Percentiles rank a stretch among this genome's conserved stretches.
Conservation (phyloP, 1,140 invertebrate genomes). For the Aethina tumida region DNA sequence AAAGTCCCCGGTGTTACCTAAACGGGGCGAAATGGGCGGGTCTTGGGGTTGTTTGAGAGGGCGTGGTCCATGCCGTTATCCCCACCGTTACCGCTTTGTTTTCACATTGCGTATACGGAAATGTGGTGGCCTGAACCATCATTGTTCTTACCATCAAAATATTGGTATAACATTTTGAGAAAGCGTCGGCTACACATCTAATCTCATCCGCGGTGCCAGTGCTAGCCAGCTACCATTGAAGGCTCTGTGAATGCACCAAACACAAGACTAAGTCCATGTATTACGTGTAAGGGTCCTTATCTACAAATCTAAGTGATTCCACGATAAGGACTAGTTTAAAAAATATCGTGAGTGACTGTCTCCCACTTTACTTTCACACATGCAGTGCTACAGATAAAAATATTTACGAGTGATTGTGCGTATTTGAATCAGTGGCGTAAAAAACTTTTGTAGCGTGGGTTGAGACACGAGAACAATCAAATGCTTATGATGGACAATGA, state of each 20-base stretch:
- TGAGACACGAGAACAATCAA: slow-evolving; percentile 9
- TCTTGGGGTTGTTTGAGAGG: slow-evolving; percentile 11
- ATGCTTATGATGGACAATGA: slow-evolving; percentile 32
- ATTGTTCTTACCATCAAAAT: slow-evolving; percentile 38
- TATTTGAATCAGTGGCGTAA: too few species aligned
- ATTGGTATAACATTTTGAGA: slow-evolving; percentile 38
- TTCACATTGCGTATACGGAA: slow-evolving; percentile 35
- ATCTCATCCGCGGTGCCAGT: too few species aligned
- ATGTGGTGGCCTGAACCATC: slow-evolving; percentile 38
- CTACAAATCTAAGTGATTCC: too few species aligned
- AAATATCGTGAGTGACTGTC: too few species aligned
- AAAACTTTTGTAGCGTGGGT: not conserved
- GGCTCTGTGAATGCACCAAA: too few species aligned
- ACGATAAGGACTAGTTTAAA: too few species aligned
- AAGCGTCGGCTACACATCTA: slow-evolving; percentile 23
- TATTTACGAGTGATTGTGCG: too few species aligned
- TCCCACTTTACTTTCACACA: too few species aligned
- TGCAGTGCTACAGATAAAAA: too few species aligned
- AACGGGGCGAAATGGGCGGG: slow-evolving; percentile 26
- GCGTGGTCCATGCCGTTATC: slow-evolving; percentile 12
- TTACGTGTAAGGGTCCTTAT: too few species aligned
- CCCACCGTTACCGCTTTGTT: slow-evolving; percentile 33
- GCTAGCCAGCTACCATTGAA: too few species aligned
- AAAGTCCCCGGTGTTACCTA: slow-evolving; percentile 27
- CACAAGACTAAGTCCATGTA: too few species aligned